phyloP scores from a whole-genome alignment of 2,888 invertebrate species.

The Scaptomyza flava region DNA sequence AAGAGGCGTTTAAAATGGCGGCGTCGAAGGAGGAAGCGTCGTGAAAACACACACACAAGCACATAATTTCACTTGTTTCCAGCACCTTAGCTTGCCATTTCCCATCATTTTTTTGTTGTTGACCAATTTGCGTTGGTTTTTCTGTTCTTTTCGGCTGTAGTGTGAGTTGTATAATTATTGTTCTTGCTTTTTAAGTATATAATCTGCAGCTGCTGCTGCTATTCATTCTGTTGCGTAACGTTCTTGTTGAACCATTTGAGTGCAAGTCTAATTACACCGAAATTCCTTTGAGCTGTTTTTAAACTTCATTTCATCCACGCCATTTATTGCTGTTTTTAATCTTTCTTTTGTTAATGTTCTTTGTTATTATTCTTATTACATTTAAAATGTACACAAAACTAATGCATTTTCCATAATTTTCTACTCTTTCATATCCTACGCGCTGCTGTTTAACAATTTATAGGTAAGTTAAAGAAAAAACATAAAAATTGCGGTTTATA shows the following conservation, averaged over 20 bases:
- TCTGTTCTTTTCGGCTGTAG: conserved; percentile 32
- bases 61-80: conserved; percentile 55
- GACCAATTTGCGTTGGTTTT: conserved; percentile 68
- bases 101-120: not conserved
- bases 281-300: conserved; percentile 49
- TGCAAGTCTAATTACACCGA: conserved; percentile 70
- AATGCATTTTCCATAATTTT: conserved; percentile 21
- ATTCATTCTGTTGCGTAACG: conserved; percentile 13
- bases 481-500: no score
- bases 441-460: not conserved
- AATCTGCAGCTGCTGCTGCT: conserved; percentile 49
- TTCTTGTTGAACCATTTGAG: conserved; percentile 73
- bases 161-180: conserved; percentile 14
- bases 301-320: not conserved
- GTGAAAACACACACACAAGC: conserved; percentile 30
- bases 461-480: conserved; percentile 10
- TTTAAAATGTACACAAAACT: not conserved
- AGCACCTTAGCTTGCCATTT: conserved; percentile 3
- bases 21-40: conserved; percentile 30
- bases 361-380: conserved; percentile 7
- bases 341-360: not conserved
- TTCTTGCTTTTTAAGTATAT: conserved; percentile 47
- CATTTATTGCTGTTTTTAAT: not conserved
- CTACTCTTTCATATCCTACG: conserved; percentile 18
- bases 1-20: conserved; percentile 49